Base-by-base conservation (phyloP, 2,888 invertebrate genomes). In the Arctia plantaginis region DNA sequence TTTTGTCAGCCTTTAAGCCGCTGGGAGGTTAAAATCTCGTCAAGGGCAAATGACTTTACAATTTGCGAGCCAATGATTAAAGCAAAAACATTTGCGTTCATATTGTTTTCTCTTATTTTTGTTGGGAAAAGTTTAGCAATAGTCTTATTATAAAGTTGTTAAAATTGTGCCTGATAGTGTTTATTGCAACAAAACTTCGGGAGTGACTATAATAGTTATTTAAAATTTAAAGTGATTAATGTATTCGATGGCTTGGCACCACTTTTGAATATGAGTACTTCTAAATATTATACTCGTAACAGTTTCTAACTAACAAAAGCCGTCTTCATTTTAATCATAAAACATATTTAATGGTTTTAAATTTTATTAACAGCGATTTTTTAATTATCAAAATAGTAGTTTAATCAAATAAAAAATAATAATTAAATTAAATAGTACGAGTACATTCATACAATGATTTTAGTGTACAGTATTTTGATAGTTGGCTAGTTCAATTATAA, bases 401-500 rank as follows among this genome's bases (percentile, higher is more conserved):
- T 64, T 62, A 72, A 72, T 72, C 67, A 72, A 72, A 51, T 66
- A n/a, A n/a, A n/a, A n/a, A n/a, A n/a, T n/a, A n/a, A n/a, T n/a
- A 18, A 18, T 72, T 66, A 39, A 41, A 0, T 44, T n/a, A n/a
- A n/a, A n/a, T n/a, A n/a, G n/a, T n/a, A n/a, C n/a, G n/a, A 18
- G 12, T 35, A 18, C 15, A 15, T 47, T 15, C 23, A 69, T 67
- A 72, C 55, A 66, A 78, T 75, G 65, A 80, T 71, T 69, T 71
- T 72, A 69, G 33, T 59, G 66, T 20, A 66, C 67, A 64, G 65
- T 73, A 55, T 33, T 55, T 23, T 1, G n/a, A 35, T 35, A 71
- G 71, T 51, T 23, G 1, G 20, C 51, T 55, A 12, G n/a, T 27
- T 51, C 20, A 51, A n/a, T 55, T 12, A 55, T 1, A n/a, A 55